Evolutionary conservation across 2,113 vertebrate genomes (phyloP).

Genomic region (Seriola quinqueradiata): DNA sequence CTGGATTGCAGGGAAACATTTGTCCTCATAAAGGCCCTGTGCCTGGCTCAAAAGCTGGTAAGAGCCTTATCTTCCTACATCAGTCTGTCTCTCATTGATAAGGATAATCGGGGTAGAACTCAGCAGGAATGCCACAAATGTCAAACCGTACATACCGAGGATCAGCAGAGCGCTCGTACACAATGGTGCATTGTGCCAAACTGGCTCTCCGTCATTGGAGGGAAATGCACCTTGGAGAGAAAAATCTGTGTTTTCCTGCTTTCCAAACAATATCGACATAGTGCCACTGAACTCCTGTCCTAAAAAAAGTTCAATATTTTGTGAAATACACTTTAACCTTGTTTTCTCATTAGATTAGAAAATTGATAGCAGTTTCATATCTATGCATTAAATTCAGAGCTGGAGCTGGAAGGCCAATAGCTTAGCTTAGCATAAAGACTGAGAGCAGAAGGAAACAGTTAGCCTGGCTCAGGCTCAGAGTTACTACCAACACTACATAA

Average conservation of each 20-base stretch:
- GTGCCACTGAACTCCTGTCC: background rate
- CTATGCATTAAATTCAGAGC: background rate
- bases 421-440: no score
- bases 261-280: background rate
- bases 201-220: conserved; percentile 30
- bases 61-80: conserved; percentile 61
- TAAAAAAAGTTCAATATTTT: background rate
- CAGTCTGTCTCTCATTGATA: conserved; percentile 74
- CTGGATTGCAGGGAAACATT: conserved; percentile 33
- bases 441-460: no score
- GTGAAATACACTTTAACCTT: no score
- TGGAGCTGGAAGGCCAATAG: background rate
- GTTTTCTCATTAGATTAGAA: no score
- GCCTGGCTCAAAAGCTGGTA: conserved; percentile 54
- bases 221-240: conserved; percentile 48
- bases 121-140: conserved; percentile 66
- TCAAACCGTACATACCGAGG: conserved; percentile 54
- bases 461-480: no score
- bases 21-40: conserved; percentile 38
- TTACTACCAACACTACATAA: no score
- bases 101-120: conserved; percentile 63
- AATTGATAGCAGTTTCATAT: background rate
- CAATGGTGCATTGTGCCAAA: conserved; percentile 67
- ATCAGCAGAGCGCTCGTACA: conserved; percentile 41
- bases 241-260: conserved; percentile 36